These are phyloP conservation scores for Agrenia bidenticulata DNA, from an alignment of 2,888 invertebrate genomes.

Conservation along the genomic window DNA sequence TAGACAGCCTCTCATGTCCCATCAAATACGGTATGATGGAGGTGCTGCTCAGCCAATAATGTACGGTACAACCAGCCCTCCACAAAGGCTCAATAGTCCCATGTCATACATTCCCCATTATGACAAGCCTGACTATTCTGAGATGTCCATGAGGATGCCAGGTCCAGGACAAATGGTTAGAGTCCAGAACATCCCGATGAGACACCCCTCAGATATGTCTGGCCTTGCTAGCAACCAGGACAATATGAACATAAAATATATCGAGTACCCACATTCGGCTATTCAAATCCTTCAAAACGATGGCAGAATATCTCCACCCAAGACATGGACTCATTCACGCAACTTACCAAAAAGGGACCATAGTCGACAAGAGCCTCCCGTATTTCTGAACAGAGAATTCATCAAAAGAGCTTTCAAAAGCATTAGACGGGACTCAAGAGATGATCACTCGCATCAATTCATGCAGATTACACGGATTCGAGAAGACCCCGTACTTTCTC, in stretches of 20 bases:
- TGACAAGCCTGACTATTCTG: slow-evolving; percentile 18
- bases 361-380: neutral
- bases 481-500: too few relatives aligned
- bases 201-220: neutral
- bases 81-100: slow-evolving; percentile 11
- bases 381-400: neutral
- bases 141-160: slow-evolving; percentile 19
- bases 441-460: neutral
- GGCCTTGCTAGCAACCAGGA: slow-evolving; percentile 16
- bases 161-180: slow-evolving; percentile 14
- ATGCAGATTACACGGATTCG: too few relatives aligned
- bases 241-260: slow-evolving; percentile 34
- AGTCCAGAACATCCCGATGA: slow-evolving; percentile 26
- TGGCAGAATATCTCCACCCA: slow-evolving; percentile 8
- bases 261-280: slow-evolving; percentile 32
- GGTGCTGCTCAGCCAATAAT: slow-evolving; percentile 36
- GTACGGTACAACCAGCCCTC: slow-evolving; percentile 44
- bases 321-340: slow-evolving; percentile 41
- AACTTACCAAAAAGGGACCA: slow-evolving; percentile 50
- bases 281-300: slow-evolving; percentile 6
- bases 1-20: slow-evolving; percentile 36
- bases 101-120: neutral
- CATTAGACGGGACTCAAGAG: neutral
- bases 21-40: slow-evolving; percentile 41
- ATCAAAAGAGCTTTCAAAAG: neutral